phyloP scores from a whole-genome alignment of 2,113 vertebrate genomes.

The Pampusana beccarii region DNA sequence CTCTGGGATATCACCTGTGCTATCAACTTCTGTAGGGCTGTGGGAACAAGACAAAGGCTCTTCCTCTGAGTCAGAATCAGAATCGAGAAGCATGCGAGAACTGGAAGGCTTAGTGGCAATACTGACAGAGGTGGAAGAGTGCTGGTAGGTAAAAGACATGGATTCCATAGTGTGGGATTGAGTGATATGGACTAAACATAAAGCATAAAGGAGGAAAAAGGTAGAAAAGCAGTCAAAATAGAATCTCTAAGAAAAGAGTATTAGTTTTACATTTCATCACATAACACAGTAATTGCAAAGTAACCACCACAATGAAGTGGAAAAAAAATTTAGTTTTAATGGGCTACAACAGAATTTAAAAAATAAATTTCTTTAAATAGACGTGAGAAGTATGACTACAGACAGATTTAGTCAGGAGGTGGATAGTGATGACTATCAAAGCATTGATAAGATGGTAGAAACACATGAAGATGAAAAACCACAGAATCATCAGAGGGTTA shows the following conservation, averaged over 20 bases:
- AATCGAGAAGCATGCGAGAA: slow-evolving; percentile 80
- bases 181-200: slow-evolving; percentile 88
- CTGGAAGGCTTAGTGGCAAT: slow-evolving; percentile 89
- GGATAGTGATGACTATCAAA: background rate
- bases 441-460: background rate
- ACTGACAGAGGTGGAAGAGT: slow-evolving; percentile 91
- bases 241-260: slow-evolving; percentile 30
- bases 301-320: background rate
- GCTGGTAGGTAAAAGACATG: slow-evolving; percentile 96
- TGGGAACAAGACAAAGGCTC: slow-evolving; percentile 82
- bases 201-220: slow-evolving; percentile 65
- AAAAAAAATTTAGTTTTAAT: background rate
- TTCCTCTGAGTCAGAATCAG: slow-evolving; percentile 84
- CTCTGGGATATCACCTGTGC: slow-evolving; percentile 87
- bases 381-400: background rate
- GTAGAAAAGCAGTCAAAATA: slow-evolving; percentile 62
- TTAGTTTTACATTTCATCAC: slow-evolving; percentile 42
- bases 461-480: background rate
- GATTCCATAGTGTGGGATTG: slow-evolving; percentile 93
- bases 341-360: background rate
- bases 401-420: background rate
- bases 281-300: background rate
- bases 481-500: background rate
- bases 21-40: slow-evolving; percentile 78
- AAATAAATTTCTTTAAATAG: background rate